A percentile compares a stretch with the other conserved stretches of the same genome.
These are phyloP conservation scores for Sebastes cheni DNA, from an alignment of 2,797 vertebrate genomes.

Conservation along the genomic window DNA sequence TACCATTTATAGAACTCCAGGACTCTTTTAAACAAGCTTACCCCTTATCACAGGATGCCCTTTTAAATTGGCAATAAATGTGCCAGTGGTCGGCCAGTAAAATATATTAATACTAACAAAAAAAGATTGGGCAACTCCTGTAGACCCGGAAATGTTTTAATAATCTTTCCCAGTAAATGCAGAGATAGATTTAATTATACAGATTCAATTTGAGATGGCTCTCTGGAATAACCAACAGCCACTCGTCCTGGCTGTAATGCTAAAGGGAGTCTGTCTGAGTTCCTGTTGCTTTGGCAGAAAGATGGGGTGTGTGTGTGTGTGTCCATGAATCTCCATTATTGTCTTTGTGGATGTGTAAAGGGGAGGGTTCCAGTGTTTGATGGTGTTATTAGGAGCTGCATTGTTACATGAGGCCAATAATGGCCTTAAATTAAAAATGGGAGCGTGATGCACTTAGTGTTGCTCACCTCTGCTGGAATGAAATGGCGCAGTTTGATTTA, in stretches of 20 bases:
- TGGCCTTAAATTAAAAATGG: constrained; percentile 42
- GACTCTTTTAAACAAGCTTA: not conserved
- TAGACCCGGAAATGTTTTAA: constrained; percentile 15
- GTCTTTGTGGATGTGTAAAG: constrained; percentile 20
- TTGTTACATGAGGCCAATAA: constrained; percentile 48
- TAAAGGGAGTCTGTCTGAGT: constrained; percentile 12
- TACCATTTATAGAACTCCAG: constrained; percentile 1
- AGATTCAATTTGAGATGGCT: constrained; percentile 27
- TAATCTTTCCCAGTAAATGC: constrained; percentile 17
- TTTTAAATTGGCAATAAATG: constrained; percentile 19
- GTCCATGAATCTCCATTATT: constrained; percentile 40
- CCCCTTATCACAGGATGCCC: not conserved
- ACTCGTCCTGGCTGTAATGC: constrained; percentile 1
- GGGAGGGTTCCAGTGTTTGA: constrained; percentile 34
- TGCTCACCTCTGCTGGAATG: constrained; percentile 38
- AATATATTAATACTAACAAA: constrained; percentile 5
- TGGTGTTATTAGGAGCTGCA: constrained; percentile 35
- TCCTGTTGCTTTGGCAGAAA: constrained; percentile 41
- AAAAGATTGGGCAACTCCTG: constrained; percentile 22
- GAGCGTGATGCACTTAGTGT: constrained; percentile 2
- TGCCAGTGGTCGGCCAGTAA: not conserved
- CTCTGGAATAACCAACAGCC: constrained; percentile 1
- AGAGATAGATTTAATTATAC: constrained; percentile 36
- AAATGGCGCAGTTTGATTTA: constrained; percentile 29
- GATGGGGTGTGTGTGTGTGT: constrained; percentile 1